Evolutionary conservation across 2,888 invertebrate genomes (phyloP).

Genomic region (Amitus sp.): DNA sequence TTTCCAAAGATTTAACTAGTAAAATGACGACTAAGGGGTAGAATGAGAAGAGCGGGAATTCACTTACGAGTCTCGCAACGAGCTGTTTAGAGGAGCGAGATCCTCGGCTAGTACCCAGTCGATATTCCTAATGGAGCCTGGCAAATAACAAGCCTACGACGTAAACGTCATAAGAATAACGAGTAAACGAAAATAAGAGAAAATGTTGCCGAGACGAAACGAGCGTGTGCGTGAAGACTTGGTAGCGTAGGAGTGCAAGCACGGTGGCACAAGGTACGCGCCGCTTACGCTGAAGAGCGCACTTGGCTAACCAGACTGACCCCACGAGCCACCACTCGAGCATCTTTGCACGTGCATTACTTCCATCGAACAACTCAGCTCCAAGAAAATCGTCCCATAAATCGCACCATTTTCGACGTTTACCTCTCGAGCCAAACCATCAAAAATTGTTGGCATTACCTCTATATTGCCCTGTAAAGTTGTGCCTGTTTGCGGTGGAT

Average conservation of each 20-base stretch:
- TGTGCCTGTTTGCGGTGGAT: background rate
- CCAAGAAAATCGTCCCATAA: conserved; percentile 31
- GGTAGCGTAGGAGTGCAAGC: conserved; percentile 56
- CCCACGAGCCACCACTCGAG: conserved; percentile 5
- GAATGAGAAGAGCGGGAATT: conserved; percentile 29
- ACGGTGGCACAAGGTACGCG: conserved; percentile 41
- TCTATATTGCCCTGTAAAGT: background rate
- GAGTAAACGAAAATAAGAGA: conserved; percentile 31
- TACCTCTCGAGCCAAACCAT: conserved; percentile 1
- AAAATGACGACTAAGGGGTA: conserved; percentile 32
- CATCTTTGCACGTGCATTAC: conserved; percentile 5
- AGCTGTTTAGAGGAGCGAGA: conserved; percentile 38
- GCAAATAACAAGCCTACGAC: conserved; percentile 44
- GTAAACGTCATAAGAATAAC: conserved; percentile 54
- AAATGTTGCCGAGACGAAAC: conserved; percentile 51
- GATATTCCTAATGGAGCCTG: too few species aligned
- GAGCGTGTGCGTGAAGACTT: conserved; percentile 40
- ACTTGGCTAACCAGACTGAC: conserved; percentile 57
- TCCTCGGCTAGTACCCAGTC: background rate
- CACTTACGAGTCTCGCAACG: conserved; percentile 35
- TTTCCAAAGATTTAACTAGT: conserved; percentile 36
- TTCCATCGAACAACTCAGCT: conserved; percentile 21
- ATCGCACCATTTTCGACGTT: conserved; percentile 27
- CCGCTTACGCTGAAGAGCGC: conserved; percentile 58
- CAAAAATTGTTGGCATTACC: background rate